These are phyloP conservation scores for Nematostella vectensis DNA, from an alignment of 92 coral and sea anemone species.

Conservation along the genomic window DNA sequence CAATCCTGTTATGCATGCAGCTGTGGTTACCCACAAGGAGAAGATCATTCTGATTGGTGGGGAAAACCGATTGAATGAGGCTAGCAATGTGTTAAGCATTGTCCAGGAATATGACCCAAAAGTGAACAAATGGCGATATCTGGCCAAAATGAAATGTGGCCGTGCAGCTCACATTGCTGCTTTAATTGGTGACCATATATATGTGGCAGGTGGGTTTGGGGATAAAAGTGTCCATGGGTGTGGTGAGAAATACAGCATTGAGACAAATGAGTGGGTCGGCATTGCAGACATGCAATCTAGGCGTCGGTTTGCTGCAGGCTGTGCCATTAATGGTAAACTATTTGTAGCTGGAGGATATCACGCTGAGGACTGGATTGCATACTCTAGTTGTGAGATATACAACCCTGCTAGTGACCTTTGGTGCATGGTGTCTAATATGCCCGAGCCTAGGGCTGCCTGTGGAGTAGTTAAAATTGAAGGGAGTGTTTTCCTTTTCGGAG, in stretches of 20 bases:
- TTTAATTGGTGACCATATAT: conserved; percentile 9
- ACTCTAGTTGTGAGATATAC: conserved; percentile 33
- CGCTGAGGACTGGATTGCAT: conserved; percentile 3
- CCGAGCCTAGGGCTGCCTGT: conserved; percentile 36
- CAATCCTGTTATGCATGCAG: neutral
- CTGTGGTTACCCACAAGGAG: conserved; percentile 7
- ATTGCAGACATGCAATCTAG: conserved; percentile 18
- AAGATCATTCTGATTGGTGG: conserved; percentile 27
- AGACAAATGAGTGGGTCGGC: conserved; percentile 13
- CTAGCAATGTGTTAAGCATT: neutral
- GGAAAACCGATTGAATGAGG: neutral
- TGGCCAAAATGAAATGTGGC: conserved; percentile 18
- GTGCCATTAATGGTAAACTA: conserved; percentile 3
- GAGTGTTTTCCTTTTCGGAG: conserved; percentile 27
- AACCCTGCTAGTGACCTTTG: conserved; percentile 25
- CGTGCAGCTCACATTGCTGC: conserved; percentile 41
- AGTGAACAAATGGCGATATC: conserved; percentile 12
- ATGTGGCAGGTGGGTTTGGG: conserved; percentile 23
- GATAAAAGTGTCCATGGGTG: conserved; percentile 5
- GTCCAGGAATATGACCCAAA: conserved; percentile 4
- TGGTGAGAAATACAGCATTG: conserved; percentile 9
- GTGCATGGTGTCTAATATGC: conserved; percentile 16
- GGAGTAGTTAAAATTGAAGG: conserved; percentile 20
- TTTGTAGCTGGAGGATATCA: conserved; percentile 23
- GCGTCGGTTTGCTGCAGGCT: conserved; percentile 25